Conservation (phyloP, 2,888 invertebrate genomes). For the Hermodice carunculata region DNA sequence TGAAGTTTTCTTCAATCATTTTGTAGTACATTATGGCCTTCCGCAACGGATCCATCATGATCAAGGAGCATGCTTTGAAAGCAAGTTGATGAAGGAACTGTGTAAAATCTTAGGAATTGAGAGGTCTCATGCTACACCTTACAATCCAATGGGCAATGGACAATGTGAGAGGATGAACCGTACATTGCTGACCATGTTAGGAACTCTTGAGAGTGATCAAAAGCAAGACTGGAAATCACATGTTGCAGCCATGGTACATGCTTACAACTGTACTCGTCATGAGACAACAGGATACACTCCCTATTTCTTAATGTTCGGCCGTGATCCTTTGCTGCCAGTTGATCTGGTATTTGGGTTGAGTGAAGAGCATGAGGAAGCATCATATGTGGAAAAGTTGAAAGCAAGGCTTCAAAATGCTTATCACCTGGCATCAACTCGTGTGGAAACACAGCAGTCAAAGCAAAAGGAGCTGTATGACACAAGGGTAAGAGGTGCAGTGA, state of each 20-base stretch:
- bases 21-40: slow-evolving; percentile 33
- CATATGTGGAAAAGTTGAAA: too few relatives aligned
- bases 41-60: slow-evolving; percentile 4
- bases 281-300: slow-evolving; percentile 22
- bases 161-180: slow-evolving; percentile 33
- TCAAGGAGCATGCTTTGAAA: slow-evolving; percentile 13
- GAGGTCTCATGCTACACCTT: slow-evolving; percentile 17
- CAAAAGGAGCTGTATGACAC: slow-evolving; percentile 22
- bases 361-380: too few relatives aligned
- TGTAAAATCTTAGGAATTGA: background rate
- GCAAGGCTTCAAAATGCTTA: too few relatives aligned
- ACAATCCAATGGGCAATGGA: slow-evolving; percentile 39
- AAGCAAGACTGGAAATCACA: slow-evolving; percentile 28
- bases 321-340: slow-evolving; percentile 16
- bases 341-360: slow-evolving; percentile 11
- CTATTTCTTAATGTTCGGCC: slow-evolving; percentile 32
- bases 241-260: slow-evolving; percentile 21
- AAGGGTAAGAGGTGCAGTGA: slow-evolving; percentile 15
- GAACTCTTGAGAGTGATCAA: slow-evolving; percentile 23
- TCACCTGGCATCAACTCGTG: too few relatives aligned
- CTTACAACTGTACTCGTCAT: slow-evolving; percentile 31
- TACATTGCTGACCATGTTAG: slow-evolving; percentile 30
- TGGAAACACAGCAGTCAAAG: background rate
- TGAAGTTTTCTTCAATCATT: slow-evolving; percentile 27
- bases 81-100: background rate